phyloP scores from a whole-genome alignment of 2,113 vertebrate genomes.

The Balaeniceps rex region DNA sequence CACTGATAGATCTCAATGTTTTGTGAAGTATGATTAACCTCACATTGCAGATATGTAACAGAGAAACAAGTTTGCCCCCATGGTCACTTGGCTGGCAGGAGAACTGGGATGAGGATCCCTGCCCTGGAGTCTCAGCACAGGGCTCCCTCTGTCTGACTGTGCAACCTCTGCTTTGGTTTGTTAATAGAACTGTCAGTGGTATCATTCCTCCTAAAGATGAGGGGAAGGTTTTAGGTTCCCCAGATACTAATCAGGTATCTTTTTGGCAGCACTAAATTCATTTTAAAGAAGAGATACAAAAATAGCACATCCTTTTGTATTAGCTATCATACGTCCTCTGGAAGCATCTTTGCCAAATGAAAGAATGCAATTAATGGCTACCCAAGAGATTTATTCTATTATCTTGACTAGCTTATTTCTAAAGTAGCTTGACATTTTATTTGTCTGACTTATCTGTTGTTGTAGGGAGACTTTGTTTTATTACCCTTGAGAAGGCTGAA shows the following conservation, averaged over 20 bases:
- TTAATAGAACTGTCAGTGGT: neutral
- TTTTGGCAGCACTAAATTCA: neutral
- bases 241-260: neutral
- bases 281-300: constrained; percentile 23
- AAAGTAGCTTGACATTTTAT: constrained; percentile 44
- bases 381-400: constrained; percentile 34
- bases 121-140: neutral
- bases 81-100: neutral
- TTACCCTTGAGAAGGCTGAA: constrained; percentile 44
- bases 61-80: neutral
- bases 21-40: neutral
- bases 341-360: constrained; percentile 1
- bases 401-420: constrained; percentile 40
- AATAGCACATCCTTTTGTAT: constrained; percentile 9
- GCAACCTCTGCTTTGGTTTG: neutral
- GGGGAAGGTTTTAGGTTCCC: neutral
- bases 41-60: neutral
- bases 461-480: constrained; percentile 39
- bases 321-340: neutral
- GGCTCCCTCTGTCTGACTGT: neutral
- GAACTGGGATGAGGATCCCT: neutral
- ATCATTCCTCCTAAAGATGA: neutral
- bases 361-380: constrained; percentile 22
- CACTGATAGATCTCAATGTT: neutral
- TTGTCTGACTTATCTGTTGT: constrained; percentile 48